Conservation (phyloP, 2,113 vertebrate species). For the Eudyptes chrysolophus region DNA sequence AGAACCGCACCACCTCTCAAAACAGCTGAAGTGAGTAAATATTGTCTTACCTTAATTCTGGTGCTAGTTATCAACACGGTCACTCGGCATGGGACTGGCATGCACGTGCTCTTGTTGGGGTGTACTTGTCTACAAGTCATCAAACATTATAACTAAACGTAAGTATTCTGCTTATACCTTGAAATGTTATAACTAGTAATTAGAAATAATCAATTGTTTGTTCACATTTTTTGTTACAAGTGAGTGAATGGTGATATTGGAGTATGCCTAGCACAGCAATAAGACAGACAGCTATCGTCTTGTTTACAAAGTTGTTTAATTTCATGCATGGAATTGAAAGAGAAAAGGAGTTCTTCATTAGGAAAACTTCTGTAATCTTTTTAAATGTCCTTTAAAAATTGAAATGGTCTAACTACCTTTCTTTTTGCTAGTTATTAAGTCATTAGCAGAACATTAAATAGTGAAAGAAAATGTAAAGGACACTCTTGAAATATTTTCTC, state of each 20-base stretch:
- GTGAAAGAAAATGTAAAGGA: not conserved
- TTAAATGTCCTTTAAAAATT: not conserved
- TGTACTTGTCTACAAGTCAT: not conserved
- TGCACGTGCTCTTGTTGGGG: fast-evolving
- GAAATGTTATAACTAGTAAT: not conserved
- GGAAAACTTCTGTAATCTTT: not conserved
- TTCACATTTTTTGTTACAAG: not conserved
- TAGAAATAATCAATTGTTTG: not conserved
- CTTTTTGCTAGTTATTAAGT: not conserved
- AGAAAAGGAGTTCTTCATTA: not conserved
- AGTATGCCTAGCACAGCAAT: not conserved
- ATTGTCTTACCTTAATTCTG: no score
- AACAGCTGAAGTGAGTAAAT: not conserved
- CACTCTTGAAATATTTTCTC: not conserved
- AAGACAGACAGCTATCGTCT: not conserved
- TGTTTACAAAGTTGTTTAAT: not conserved
- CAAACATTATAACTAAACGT: no score
- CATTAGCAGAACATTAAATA: not conserved
- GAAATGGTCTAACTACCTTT: not conserved
- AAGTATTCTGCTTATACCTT: not conserved
- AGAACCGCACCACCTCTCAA: not conserved
- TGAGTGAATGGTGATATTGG: not conserved
- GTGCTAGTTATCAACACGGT: fast-evolving
- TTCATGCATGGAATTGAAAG: not conserved
- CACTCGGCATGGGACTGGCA: not conserved